Evolutionary conservation across 2,888 invertebrate genomes (phyloP), one percentile per base, ranked within the genome.

Genomic region (Phoenoteleia sp.): DNA sequence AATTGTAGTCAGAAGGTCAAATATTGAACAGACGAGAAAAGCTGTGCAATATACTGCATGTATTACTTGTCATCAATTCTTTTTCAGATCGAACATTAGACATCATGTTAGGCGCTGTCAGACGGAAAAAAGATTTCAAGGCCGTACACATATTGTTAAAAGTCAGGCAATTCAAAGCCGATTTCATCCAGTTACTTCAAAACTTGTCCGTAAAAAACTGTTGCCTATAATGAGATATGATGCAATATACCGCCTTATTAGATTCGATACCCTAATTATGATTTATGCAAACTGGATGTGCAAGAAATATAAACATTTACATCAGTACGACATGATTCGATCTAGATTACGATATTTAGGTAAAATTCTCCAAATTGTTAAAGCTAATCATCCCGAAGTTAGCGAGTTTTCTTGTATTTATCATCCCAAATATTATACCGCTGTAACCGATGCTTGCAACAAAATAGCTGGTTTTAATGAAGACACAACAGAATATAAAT

Each of bases 1-100:
- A 9, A 84, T 88, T 13, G 87, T 88, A 11, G 42, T 77, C 0
- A 79, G 88, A 42, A 71, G 88, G 29, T 86, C 87, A 9, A 79
- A 60, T 3, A 15, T 27, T 3, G 54, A 49, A n/a, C 56, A 66
- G 11, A 64, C 77, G 11, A 69, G 67, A 49, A 33, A 69, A 17
- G 87, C 79, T 5, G 33, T 45, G 6, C 72, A 86, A 58, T 89
- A 72, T 21, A 76, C 42, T 17, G 52, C 84, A 0, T 89, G 88
- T 69, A 39, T 69, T 7, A 54, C 47, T 4, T 88, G 87, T 27
- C 83, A 85, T 66, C 86, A 85, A 17, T 87, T 79, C 23, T 88
- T 84, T 66, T 13, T 75, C 0, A 81, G 83, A 84, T 60, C 71
- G 2, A 87, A 74, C 17, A 42, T 86, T 9, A 58, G 87, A 47